Evolutionary conservation across 1,140 invertebrate species (phyloP).

Genomic region (Zophobas atratus): DNA sequence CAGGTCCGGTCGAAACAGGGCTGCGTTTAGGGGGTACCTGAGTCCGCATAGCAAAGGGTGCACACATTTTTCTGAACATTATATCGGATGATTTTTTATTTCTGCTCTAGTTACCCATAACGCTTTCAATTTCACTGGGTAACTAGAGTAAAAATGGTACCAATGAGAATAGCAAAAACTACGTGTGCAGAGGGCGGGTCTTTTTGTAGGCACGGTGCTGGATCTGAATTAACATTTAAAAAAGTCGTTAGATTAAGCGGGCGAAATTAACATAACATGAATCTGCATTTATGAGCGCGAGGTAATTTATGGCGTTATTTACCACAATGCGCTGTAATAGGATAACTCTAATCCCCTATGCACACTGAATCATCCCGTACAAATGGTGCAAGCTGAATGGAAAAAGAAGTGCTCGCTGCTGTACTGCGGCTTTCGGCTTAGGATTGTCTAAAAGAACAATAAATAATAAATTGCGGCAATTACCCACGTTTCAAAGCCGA

Average conservation of each 20-base stretch:
- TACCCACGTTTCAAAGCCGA: neutral
- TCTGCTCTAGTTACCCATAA: too few relatives aligned
- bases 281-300: neutral
- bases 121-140: too few relatives aligned
- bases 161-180: too few relatives aligned
- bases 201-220: too few relatives aligned
- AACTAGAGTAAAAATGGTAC: too few relatives aligned
- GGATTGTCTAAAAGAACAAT: conserved; percentile 18
- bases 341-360: conserved; percentile 12
- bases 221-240: neutral
- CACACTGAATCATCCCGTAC: neutral
- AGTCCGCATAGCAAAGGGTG: too few relatives aligned
- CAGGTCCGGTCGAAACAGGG: neutral
- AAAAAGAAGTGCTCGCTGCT: neutral
- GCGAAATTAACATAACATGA: conserved; percentile 7
- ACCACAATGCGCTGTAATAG: neutral
- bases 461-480: conserved; percentile 14
- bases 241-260: neutral
- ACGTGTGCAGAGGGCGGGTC: too few relatives aligned
- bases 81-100: too few relatives aligned
- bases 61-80: too few relatives aligned
- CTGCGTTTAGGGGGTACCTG: too few relatives aligned
- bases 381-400: neutral
- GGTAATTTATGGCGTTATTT: neutral
- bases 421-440: neutral